Conservation (phyloP, 2,113 vertebrate species). For the Natator depressus region DNA sequence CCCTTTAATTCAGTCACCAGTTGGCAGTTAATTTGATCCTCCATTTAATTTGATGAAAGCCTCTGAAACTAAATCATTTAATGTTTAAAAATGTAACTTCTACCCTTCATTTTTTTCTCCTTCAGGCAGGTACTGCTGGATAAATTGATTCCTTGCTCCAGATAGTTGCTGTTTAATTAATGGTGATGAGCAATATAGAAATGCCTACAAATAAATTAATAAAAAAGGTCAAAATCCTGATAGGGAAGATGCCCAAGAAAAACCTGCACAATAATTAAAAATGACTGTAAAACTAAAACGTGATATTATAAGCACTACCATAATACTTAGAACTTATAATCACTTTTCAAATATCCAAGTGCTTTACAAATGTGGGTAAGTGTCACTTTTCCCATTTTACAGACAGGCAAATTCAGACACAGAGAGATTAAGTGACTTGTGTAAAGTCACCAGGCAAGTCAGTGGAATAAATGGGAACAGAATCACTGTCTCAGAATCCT, state of each 20-base stretch:
- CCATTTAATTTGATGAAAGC: slow-evolving; percentile 65
- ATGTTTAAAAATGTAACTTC: slow-evolving; percentile 45
- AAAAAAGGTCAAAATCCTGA: not conserved
- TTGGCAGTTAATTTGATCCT: slow-evolving; percentile 64
- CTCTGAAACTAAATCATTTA: slow-evolving; percentile 56
- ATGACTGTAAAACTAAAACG: not conserved
- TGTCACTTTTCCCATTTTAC: not conserved
- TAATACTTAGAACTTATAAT: not conserved
- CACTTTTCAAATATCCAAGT: not conserved
- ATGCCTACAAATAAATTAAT: slow-evolving; percentile 42
- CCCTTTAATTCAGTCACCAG: slow-evolving; percentile 44
- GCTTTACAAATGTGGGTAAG: not conserved
- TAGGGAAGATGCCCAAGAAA: not conserved
- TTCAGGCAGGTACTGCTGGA: slow-evolving; percentile 31
- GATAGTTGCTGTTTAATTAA: slow-evolving; percentile 48
- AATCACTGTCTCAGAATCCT: not conserved
- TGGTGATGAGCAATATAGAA: slow-evolving; percentile 24
- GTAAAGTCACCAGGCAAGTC: not conserved
- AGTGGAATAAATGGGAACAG: not conserved
- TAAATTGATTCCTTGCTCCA: slow-evolving; percentile 55
- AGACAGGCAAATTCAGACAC: rapidly evolving
- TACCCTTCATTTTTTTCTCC: slow-evolving; percentile 1
- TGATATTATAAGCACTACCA: not conserved
- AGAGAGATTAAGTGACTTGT: not conserved
- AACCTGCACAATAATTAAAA: not conserved